phyloP scores from a whole-genome alignment of 2,888 invertebrate species.

The Chymomyza caudatula region DNA sequence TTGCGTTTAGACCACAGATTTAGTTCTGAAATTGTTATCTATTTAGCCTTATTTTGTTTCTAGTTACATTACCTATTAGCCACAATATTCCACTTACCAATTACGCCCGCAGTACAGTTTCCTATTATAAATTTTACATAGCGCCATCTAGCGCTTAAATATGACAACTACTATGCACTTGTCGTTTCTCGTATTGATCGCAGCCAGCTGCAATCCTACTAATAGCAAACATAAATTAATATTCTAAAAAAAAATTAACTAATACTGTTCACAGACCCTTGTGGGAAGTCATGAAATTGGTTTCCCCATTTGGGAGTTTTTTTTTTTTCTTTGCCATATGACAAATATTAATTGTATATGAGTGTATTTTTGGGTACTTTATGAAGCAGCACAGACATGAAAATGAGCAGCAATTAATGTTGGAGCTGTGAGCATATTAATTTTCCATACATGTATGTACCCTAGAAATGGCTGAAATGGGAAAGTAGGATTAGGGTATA shows the following conservation, averaged over 20 bases:
- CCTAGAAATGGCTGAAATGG: background rate
- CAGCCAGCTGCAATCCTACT: constrained; percentile 7
- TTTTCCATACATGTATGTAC: background rate
- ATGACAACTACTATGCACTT: background rate
- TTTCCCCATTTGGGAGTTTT: constrained; percentile 25
- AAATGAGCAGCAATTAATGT: constrained; percentile 67
- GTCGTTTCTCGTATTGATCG: background rate
- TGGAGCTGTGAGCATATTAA: constrained; percentile 26
- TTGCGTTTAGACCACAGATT: too few species aligned
- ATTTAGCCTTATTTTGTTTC: too few species aligned
- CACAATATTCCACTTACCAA: background rate
- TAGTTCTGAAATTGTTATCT: too few species aligned
- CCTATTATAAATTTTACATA: background rate
- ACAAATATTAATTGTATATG: constrained; percentile 68
- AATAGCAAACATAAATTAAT: constrained; percentile 37
- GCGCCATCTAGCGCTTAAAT: background rate
- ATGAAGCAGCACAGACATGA: constrained; percentile 34
- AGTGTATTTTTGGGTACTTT: constrained; percentile 32
- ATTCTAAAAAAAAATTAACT: constrained; percentile 9
- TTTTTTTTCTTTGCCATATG: constrained; percentile 26
- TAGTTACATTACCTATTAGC: too few species aligned
- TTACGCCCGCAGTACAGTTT: background rate
- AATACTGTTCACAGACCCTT: constrained; percentile 12
- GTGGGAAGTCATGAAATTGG: constrained; percentile 58
- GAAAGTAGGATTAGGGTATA: background rate